phyloP scores from a whole-genome alignment of 2,797 vertebrate species.

The Pseudocheirus occidentalis region DNA sequence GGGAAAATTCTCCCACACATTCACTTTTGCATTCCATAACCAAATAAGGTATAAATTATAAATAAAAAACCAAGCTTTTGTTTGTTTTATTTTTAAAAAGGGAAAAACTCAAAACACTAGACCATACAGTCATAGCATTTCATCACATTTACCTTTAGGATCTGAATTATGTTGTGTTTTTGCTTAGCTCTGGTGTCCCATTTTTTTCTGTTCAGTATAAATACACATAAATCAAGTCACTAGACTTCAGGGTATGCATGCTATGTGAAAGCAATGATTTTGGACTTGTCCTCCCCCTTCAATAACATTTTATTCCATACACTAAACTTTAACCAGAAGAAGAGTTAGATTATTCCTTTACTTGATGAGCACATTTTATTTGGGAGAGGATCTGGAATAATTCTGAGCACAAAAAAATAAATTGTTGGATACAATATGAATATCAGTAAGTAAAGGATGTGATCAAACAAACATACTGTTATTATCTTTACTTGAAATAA shows the following conservation, averaged over 20 bases:
- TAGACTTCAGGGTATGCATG: not conserved
- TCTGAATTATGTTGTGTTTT: not conserved
- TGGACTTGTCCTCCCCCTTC: not conserved
- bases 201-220: not conserved
- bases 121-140: not conserved
- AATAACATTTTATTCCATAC: not conserved
- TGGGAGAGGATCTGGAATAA: not conserved
- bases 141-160: not conserved
- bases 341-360: not conserved
- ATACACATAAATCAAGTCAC: not conserved
- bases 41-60: not conserved
- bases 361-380: not conserved
- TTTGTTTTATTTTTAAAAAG: slow-evolving; percentile 9
- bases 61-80: not conserved
- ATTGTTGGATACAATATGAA: not conserved
- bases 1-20: not conserved
- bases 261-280: not conserved
- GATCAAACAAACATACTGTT: not conserved
- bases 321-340: not conserved
- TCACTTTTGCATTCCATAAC: slow-evolving; percentile 28
- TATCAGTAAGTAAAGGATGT: not conserved
- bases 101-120: not conserved
- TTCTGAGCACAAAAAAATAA: not conserved
- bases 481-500: not conserved
- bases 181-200: not conserved